These are phyloP conservation scores for Andrena dorsata DNA, from an alignment of 2,888 invertebrate species.

Conservation along the genomic window DNA sequence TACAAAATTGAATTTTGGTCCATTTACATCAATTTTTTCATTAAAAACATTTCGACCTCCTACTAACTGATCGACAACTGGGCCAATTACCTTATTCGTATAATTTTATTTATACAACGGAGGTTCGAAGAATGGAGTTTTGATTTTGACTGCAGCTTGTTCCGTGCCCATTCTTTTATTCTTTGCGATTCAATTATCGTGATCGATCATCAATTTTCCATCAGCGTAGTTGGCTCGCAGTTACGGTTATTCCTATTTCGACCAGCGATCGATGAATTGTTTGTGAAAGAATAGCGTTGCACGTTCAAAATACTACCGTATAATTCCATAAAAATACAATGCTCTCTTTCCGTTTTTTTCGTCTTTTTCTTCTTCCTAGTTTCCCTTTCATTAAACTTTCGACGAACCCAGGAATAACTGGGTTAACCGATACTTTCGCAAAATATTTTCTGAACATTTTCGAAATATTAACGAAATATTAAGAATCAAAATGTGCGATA, in stretches of 20 bases:
- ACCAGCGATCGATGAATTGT: not conserved
- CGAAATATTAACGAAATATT: not conserved
- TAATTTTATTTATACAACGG: no score
- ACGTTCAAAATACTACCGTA: not conserved
- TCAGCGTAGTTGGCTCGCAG: constrained; percentile 5
- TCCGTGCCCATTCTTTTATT: constrained; percentile 9
- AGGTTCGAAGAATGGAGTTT: not conserved
- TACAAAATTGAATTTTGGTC: not conserved
- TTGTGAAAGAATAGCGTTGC: constrained; percentile 19
- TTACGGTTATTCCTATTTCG: constrained; percentile 10
- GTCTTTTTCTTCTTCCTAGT: not conserved
- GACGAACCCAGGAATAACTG: not conserved
- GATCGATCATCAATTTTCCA: constrained; percentile 27
- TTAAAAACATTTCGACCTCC: not conserved
- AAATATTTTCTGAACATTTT: not conserved
- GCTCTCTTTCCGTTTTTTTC: not conserved
- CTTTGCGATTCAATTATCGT: constrained; percentile 27
- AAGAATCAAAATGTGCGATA: no score
- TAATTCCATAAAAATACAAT: not conserved
- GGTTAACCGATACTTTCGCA: not conserved
- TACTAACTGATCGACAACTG: not conserved
- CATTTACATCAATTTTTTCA: constrained; percentile 3
- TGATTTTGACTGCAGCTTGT: constrained; percentile 22
- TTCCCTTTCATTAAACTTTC: not conserved
- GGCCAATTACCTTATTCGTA: not conserved